Evolutionary conservation across 2,113 vertebrate genomes (phyloP).

Genomic region (Marcusenius ussheri): DNA sequence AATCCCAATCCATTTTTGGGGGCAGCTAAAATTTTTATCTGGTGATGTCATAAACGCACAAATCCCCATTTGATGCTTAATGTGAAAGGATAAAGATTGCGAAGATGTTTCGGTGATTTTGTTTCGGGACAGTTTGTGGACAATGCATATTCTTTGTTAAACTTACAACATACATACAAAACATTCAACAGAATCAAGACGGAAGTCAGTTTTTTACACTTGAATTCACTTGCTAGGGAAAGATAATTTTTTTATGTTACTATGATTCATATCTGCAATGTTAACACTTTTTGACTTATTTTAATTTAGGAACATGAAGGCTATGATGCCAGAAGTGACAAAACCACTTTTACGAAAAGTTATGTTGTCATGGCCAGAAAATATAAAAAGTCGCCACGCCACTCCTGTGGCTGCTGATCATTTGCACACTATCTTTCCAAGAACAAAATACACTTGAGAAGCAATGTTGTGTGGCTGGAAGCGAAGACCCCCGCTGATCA

Average conservation of each 20-base stretch:
- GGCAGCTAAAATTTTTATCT: not conserved
- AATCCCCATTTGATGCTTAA: not conserved
- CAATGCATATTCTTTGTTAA: not conserved
- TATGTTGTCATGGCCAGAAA: not conserved
- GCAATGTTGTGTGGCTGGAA: conserved; percentile 13
- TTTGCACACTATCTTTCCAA: not conserved
- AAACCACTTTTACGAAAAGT: not conserved
- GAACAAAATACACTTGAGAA: conserved; percentile 12
- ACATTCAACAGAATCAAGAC: not conserved
- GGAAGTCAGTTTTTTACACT: not conserved
- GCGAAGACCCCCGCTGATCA: not conserved
- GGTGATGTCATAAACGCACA: not conserved
- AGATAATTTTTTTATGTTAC: not conserved
- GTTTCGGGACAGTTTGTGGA: not conserved
- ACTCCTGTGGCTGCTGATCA: not conserved
- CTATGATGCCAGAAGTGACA: not conserved
- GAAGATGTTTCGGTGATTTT: not conserved
- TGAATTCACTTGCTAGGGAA: not conserved
- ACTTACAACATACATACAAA: not conserved
- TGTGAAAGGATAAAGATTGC: not conserved
- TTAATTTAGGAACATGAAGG: not conserved
- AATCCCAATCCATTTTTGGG: not conserved
- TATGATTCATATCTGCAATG: not conserved
- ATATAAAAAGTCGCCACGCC: not conserved
- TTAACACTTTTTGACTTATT: not conserved